Base-by-base conservation (phyloP, 2,888 invertebrate genomes). In the Dryobotodes eremita region DNA sequence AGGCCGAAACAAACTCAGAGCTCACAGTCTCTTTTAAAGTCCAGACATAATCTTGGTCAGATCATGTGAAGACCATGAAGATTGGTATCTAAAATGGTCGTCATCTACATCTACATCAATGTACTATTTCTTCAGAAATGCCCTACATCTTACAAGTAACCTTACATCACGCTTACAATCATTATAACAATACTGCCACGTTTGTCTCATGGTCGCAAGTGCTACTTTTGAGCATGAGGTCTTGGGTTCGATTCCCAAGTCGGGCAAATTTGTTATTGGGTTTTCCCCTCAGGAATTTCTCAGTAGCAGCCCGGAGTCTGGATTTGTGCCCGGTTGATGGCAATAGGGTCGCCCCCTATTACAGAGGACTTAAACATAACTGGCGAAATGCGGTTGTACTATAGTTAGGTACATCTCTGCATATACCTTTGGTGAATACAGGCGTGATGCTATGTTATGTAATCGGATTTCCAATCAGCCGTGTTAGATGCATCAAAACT, bases 401-500 rank as follows among this genome's bases (percentile, higher is more conserved):
- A 26, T 36, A 61, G 15, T 26, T 26, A 17, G 2, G 17, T 4
- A 42, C 31, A 36, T 3, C 61, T 31, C 61, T 31, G 61, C 26
- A 5, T 31, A 10, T 31, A 10, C 31, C 8, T 31, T 61, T 1
- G 20, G 31, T 10, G 17, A 61, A 31, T 10, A 31, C 20, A 2
- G 10, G 10, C 31, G 31, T 31, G 61, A 59, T 26, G 59, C n/a
- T 23, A 20, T 57, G 57, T n/a, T 57, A 13, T 57, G 6, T 20
- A 48, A 73, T 53, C 15, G 20, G 53, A 64, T 75, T 61, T 55
- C 70, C 79, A 75, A 75, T 69, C 17, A 69, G 11, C 61, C 26
- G 17, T 71, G 59, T 68, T 55, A 10, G 53, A 57, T 71, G 59
- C 80, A 68, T 68, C 62, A 26, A 68, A 73, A 62, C 75, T 75